Evolutionary conservation across 2,888 invertebrate genomes (phyloP), one percentile per base, ranked within the genome.

Genomic region (Drosophila cracens): DNA sequence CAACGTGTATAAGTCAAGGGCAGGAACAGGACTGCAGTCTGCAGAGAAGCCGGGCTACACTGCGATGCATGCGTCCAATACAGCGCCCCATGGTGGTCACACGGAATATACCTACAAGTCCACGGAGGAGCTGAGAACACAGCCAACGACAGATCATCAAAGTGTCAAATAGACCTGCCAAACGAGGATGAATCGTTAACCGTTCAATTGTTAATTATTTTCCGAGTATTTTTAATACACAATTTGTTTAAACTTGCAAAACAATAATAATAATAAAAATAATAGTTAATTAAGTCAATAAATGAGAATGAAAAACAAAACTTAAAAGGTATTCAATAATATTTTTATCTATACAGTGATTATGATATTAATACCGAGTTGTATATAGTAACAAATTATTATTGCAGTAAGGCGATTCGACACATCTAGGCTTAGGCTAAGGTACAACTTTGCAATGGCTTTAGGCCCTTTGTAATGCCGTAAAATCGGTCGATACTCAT

Each of bases 1-100:
- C 34, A 87, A 79, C 21, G 75, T 92, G 0, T 92, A 91, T 69
- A 92, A 90, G 52, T 76, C 91, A 2, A 77, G 79, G 2, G 78
- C 72, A 5, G 67, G 76, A 59, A 71, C 76, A 7, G 48, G 54
- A 6, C 46, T 83, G 16, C 74, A 79, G 21, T 59, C 70, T 18
- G 76, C 82, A 38, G 82, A 82, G 34, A 87, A 87, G 57, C 43
- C 76, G 2, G 83, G 83, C 18, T 92, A 92, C 40, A 87, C 87
- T 77, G 79, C 89, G 1, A 89, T 91, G 91, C 86, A 88, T 25
- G 72, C 89, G 2, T 73, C 87, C 16, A 29, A 65, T 31, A 27
- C 74, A n/a, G 69, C 68, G 31, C 66, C 69, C n/a, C 74, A 74
- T 43, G 79, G 74, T 40, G 46, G 49, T 8, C 72, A 77, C 27